phyloP scores from a whole-genome alignment of 2,888 invertebrate species.

The Biston stratarius region DNA sequence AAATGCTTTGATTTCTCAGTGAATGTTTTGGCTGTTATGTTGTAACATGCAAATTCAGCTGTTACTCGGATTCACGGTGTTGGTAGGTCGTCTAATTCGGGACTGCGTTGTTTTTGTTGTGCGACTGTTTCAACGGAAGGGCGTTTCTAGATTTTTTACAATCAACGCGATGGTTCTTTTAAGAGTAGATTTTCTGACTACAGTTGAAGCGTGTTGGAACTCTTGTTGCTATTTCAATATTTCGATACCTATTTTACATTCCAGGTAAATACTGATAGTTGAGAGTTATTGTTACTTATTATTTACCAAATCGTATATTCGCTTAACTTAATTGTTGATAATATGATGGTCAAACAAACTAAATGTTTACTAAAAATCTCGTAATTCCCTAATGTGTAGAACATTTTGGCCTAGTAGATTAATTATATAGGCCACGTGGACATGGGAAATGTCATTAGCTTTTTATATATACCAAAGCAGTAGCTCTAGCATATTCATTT shows the following conservation, averaged over 20 bases:
- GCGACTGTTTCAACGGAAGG: conserved; percentile 34
- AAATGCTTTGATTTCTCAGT: conserved; percentile 5
- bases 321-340: no score
- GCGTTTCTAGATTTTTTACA: conserved; percentile 27
- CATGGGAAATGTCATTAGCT: no score
- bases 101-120: conserved; percentile 33
- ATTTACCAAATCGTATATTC: no score
- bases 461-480: no score
- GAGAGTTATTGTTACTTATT: no score
- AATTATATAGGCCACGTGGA: no score
- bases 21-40: conserved; percentile 13
- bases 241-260: conserved; percentile 5
- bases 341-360: no score
- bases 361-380: no score
- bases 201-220: conserved; percentile 21
- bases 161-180: conserved; percentile 22
- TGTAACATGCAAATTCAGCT: conserved; percentile 25
- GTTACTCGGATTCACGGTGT: conserved; percentile 21
- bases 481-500: no score
- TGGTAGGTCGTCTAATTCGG: conserved; percentile 36
- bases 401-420: no score
- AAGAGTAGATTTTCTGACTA: conserved; percentile 11
- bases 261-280: conserved; percentile 6
- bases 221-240: conserved; percentile 7
- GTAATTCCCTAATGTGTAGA: no score